Conservation (phyloP, 2,113 vertebrate genomes). For the Cyprinus carpio region DNA sequence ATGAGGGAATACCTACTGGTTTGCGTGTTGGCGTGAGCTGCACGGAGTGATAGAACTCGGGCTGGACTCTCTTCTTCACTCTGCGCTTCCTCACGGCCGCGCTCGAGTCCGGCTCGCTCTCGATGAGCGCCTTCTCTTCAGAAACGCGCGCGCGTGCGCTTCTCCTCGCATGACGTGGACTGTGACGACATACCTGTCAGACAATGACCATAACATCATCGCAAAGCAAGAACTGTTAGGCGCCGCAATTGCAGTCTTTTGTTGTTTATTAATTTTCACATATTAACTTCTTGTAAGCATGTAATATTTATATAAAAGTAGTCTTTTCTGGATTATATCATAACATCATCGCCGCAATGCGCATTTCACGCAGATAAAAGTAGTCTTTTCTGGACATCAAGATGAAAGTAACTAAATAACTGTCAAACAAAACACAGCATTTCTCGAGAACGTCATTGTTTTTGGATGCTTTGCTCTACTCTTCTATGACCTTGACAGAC, state of each 20-base stretch:
- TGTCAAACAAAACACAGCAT: conserved; percentile 1
- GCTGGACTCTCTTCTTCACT: conserved; percentile 90
- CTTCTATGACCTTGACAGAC: conserved; percentile 51
- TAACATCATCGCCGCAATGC: too few relatives aligned
- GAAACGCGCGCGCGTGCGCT: conserved; percentile 75
- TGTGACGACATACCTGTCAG: conserved; percentile 88
- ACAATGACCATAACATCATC: background rate
- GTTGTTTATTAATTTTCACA: background rate
- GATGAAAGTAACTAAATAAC: conserved; percentile 18
- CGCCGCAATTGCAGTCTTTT: background rate
- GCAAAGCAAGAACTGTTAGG: background rate
- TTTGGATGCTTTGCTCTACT: background rate
- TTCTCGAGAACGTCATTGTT: background rate
- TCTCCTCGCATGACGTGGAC: conserved; percentile 89
- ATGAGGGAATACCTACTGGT: conserved; percentile 82
- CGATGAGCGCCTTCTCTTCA: conserved; percentile 83
- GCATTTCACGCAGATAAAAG: conserved; percentile 61
- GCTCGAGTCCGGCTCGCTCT: conserved; percentile 84
- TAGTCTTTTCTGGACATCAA: too few relatives aligned
- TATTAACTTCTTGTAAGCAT: background rate
- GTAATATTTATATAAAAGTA: background rate
- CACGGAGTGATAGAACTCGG: conserved; percentile 95
- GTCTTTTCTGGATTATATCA: conserved; percentile 52
- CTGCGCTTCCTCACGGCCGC: conserved; percentile 80
- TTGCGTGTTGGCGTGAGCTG: conserved; percentile 93